These are phyloP conservation scores for Ficedula albicollis DNA, from an alignment of 2,797 vertebrate species.

Conservation along the genomic window DNA sequence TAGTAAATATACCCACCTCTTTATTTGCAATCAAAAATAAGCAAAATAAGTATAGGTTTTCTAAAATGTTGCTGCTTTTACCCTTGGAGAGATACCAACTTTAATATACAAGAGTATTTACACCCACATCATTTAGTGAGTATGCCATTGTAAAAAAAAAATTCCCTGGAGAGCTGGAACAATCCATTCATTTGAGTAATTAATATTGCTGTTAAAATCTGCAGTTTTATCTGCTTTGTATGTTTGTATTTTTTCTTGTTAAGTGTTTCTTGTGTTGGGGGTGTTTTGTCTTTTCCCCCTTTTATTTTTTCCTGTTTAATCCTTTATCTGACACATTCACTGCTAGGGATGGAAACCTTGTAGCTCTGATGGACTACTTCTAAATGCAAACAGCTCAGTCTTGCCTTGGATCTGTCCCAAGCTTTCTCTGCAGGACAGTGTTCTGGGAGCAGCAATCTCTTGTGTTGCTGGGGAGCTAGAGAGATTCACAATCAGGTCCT, in stretches of 20 bases:
- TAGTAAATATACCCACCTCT: not conserved
- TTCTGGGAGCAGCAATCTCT: not conserved
- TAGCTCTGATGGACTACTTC: not conserved
- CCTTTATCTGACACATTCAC: not conserved
- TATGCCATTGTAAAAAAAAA: not conserved
- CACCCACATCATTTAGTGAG: not conserved
- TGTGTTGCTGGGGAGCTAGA: not conserved
- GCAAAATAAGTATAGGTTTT: not conserved
- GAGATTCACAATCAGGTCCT: not conserved
- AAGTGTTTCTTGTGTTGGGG: not conserved
- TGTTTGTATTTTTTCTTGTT: not conserved
- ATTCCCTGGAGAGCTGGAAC: not conserved
- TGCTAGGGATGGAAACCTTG: not conserved
- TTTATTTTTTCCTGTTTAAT: not conserved
- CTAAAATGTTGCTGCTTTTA: not conserved
- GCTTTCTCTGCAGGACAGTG: not conserved
- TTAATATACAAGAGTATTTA: not conserved
- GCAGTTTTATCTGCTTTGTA: not conserved
- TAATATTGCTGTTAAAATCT: not conserved
- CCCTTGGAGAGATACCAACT: not conserved
- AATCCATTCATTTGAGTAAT: not conserved
- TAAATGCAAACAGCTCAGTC: not conserved
- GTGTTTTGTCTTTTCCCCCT: not conserved
- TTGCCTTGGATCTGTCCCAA: not conserved
- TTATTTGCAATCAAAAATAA: not conserved